Evolutionary conservation across 2,797 vertebrate genomes (phyloP), one percentile per base, ranked within the genome.

Genomic region (Galago senegalensis): DNA sequence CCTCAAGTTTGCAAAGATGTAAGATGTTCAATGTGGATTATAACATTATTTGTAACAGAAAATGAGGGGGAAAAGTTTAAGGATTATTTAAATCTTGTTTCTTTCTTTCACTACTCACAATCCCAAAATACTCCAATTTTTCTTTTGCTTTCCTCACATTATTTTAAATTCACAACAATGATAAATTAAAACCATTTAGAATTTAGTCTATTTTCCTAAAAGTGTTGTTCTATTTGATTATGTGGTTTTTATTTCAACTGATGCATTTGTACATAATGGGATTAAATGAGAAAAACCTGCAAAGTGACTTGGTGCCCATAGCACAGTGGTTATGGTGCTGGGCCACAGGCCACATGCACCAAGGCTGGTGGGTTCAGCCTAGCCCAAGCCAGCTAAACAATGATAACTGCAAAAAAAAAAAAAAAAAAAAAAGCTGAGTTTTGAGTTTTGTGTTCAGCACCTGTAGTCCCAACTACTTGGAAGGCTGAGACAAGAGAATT

Each of bases 231-330:
- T 81, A 58, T 11, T 53, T 12, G 1, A 23, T 75, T 88, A 29
- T 65, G 14, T 85, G 76, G 75, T 76, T 94, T 7, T 96, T 89
- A 40, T 92, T 91, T 53, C 43, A 95, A 46, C 4, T 89, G 34
- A 13, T 81, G 29, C 18, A 53, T 91, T 88, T 86, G 43, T 89
- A 21, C 14, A 76, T 29, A 17, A 49, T 88, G 49, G 34, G 12
- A 4, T 8, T 95, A 43, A 88, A 60, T 82, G 61, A 83, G 70
- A 76, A 93, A 92, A 87, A 58, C 40, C 31, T 72, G 40, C 40
- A 23, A 76, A 69, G 31, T 89, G 46, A 11, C 46, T 49, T 49
- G 46, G 46, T 3, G 46, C 46, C 46, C 46, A 12, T 49, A 49
- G 11, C 12, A 49, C 11, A 49, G 12, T 49, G 46, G 46, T 49